Base-by-base conservation (phyloP, 2,888 invertebrate species). In the Stictocephala bisonia region DNA sequence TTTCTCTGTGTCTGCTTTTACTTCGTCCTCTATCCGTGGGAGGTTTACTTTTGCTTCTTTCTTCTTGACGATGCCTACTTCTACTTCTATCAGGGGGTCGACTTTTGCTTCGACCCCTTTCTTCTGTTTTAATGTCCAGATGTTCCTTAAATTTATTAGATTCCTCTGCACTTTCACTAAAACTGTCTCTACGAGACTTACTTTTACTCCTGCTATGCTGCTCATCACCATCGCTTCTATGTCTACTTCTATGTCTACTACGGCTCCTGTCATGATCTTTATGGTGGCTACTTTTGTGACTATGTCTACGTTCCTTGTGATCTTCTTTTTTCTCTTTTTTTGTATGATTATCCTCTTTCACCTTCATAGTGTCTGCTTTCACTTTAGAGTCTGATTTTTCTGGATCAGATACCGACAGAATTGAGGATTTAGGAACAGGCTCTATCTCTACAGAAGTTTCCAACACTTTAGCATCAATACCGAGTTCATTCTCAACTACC, bases 361-460 rank as follows among this genome's bases (percentile, higher is more conserved):
- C 68, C 41, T 53, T 77, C 56, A 51, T 9, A 1, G 9, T 2
- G 40, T 40, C 60, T 26, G 20, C 35, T 31, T 60, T 60, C 1
- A 18, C 24, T 40, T 60, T 60, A 15, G 20, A 11, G 6, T n/a
- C 2, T 9, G 41, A 31, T 2, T 9, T 9, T 31, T 60, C 60
- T 9, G 18, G 24, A 2, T 22, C 7, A 20, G 60, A 40, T 1
- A 40, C 40, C 29, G 71, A 83, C 83, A 60, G 68, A 44, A 58
- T 53, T 44, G 4, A 56, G 24, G 71, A 58, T 24, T 48, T 58
- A 56, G 48, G 50, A 58, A 48, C 40, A n/a, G 56, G 70, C 70
- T 67, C 68, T 27, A 58, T 74, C 64, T 81, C 82, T 0, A 91
- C 89, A 0, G 90, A 87, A 2, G 90, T 88, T 81, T 88, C 88